Evolutionary conservation across 2,797 vertebrate genomes (phyloP), one percentile per base, ranked within the genome.

Genomic region (Catostomus latipinnis): DNA sequence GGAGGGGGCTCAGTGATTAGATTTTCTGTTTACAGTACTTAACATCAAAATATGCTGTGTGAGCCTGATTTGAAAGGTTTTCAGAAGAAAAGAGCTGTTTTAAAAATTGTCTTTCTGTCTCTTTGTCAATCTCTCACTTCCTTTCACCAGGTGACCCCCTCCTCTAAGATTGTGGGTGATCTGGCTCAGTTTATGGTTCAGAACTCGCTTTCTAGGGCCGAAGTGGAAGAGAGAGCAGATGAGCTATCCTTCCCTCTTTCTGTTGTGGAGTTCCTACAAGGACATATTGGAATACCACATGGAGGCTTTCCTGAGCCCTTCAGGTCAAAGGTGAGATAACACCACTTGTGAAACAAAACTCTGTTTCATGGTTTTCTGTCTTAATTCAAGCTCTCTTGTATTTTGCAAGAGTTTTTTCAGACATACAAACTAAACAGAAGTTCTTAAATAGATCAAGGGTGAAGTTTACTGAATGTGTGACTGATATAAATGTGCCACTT

Each of bases 131-230:
- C 34, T 34, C 16, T 76, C 13, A 5, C 52, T 57, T 65, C 4
- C 34, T 34, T 34, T 71, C 48, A 70, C 56, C 85, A 98, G 97
- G 97, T 99, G 89, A 99, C 97, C 0, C 97, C 97, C 0, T 95
- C 96, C 6, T 99, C 97, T 0, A 99, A 98, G 94, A 98, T 99
- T 0, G 97, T 98, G 69, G 97, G 97, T 0, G 97, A 99, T 90
- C 88, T 99, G 91, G 97, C 97, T 0, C 97, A 99, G 93, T 99
- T 98, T 90, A 96, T 99, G 97, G 97, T 98, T 74, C 97, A 99
- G 92, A 98, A 99, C 80, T 89, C 92, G 72, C 89, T 99, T 87
- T 93, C 86, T 0, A 90, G 94, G 4, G 92, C 93, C 0, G 95
- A 98, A n/a, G 95, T 92, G 1, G 97, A 98, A 87, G 93, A 96